Percentiles rank a stretch among this genome's conserved stretches.
Evolutionary conservation across 2,113 vertebrate species (phyloP).

Genomic region (Myotis lucifugus): DNA sequence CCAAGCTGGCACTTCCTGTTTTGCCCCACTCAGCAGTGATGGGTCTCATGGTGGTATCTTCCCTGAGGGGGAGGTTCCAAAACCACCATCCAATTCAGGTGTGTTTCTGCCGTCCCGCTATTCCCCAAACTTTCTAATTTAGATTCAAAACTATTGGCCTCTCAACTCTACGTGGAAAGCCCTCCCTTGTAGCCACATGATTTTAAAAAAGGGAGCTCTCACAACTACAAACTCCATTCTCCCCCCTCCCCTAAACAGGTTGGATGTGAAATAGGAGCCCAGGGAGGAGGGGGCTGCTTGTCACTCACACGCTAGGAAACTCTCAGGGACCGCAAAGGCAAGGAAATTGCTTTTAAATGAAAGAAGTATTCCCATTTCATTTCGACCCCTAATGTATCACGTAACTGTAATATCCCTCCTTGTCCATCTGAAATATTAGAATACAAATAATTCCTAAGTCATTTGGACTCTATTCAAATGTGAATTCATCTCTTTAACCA

Average conservation of each 20-base stretch:
- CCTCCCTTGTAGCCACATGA: not conserved
- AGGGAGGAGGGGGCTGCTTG: not conserved
- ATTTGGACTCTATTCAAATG: conserved; percentile 73
- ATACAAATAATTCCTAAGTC: conserved; percentile 66
- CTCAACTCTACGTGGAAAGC: not conserved
- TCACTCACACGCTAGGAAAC: not conserved
- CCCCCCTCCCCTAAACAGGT: not conserved
- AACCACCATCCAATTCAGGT: not conserved
- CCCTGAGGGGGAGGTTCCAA: not conserved
- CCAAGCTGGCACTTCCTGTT: conserved; percentile 36
- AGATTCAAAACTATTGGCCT: not conserved
- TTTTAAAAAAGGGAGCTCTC: not conserved
- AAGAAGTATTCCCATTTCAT: conserved; percentile 62
- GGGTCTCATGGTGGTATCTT: not conserved
- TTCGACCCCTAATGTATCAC: conserved; percentile 38
- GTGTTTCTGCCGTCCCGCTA: not conserved
- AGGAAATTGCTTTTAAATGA: conserved; percentile 51
- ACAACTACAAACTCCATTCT: not conserved
- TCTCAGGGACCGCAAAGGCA: conserved; percentile 56
- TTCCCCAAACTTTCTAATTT: not conserved
- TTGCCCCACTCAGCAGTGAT: accelerated
- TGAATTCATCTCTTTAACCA: conserved; percentile 71
- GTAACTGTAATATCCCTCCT: conserved; percentile 44
- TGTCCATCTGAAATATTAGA: conserved; percentile 55
- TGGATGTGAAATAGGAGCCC: not conserved